Base-by-base conservation (phyloP, 2,797 vertebrate genomes). In the Naso thynnoides region DNA sequence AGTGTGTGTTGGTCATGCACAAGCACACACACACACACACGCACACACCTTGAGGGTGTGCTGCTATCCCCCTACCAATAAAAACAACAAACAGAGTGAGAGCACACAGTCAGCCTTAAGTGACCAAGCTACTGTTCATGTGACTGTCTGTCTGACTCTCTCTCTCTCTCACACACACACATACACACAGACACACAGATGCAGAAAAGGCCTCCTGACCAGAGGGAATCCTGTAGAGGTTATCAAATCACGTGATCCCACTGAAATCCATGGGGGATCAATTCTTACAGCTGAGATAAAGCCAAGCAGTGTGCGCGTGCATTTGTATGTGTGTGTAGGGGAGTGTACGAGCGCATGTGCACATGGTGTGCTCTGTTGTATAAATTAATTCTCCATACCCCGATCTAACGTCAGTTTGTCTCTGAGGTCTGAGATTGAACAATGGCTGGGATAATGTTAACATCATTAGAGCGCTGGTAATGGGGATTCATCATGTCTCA, bases 401-500 rank as follows among this genome's bases (percentile, higher is more conserved):
- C 95, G 94, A 95, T 94, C 88, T 89, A 73, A 81, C 72, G 88
- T 92, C 95, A 95, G 90, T 92, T 95, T 95, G 95, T 96, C 95
- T 96, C 95, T 86, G 89, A 95, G 95, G 94, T 94, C 95, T 94
- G 95, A 93, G 95, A 96, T 94, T 94, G 95, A 96, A 97, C 96
- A 97, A 96, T 96, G 95, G 94, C 93, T 73, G 86, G 94, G 94
- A 96, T 97, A 96, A 96, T 95, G 95, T 95, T 96, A 96, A 96
- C 95, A 96, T 95, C 95, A 96, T 96, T 97, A 96, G 94, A 94
- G 94, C 93, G 95, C 95, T 94, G 92, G 91, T 97, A 97, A 97
- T 96, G 93, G 93, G 92, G 91, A 86, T 96, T 96, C 96, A 96
- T 96, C 96, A 92, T 92, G 93, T 95, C 93, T 94, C 91, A 92